phyloP scores from a whole-genome alignment of 1,140 invertebrate species.

The Drosophila ficusphila region DNA sequence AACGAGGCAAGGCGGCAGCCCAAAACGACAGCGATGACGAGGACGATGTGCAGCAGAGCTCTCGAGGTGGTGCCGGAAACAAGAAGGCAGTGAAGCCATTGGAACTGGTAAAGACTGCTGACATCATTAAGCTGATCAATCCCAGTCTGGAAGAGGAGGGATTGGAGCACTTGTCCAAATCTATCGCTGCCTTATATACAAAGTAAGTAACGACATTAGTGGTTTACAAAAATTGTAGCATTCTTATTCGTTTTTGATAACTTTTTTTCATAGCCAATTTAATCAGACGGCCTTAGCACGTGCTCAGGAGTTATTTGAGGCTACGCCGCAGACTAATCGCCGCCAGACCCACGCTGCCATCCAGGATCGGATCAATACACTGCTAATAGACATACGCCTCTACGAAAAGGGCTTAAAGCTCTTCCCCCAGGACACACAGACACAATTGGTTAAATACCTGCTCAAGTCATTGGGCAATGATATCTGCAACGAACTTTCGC shows the following conservation, averaged over 20 bases:
- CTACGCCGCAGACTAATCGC: slow-evolving; percentile 88
- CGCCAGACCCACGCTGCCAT: slow-evolving; percentile 91
- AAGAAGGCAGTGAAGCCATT: slow-evolving; percentile 53
- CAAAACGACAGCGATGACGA: slow-evolving; percentile 88
- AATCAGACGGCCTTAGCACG: slow-evolving; percentile 85
- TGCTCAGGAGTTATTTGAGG: slow-evolving; percentile 89
- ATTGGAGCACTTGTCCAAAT: slow-evolving; percentile 87
- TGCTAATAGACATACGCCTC: slow-evolving; percentile 90
- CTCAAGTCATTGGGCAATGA: slow-evolving; percentile 93
- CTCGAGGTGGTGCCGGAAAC: slow-evolving; percentile 7
- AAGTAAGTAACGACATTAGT: slow-evolving; percentile 53
- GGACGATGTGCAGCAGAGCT: slow-evolving; percentile 36
- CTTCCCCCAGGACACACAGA: slow-evolving; percentile 86
- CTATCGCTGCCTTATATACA: slow-evolving; percentile 87
- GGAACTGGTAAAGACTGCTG: slow-evolving; percentile 86
- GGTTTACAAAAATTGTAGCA: too few relatives aligned
- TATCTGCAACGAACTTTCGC: slow-evolving; percentile 91
- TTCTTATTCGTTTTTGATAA: too few relatives aligned
- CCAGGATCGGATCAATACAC: slow-evolving; percentile 92
- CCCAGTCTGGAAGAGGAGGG: slow-evolving; percentile 88
- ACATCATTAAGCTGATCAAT: slow-evolving; percentile 89
- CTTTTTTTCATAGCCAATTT: slow-evolving; percentile 63
- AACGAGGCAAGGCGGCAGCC: slow-evolving; percentile 84
- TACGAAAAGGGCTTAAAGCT: slow-evolving; percentile 94
- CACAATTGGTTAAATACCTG: slow-evolving; percentile 91